Evolutionary conservation across 2,888 invertebrate species (phyloP), one percentile per base, ranked within the genome.

Genomic region (Thalpophila matura): DNA sequence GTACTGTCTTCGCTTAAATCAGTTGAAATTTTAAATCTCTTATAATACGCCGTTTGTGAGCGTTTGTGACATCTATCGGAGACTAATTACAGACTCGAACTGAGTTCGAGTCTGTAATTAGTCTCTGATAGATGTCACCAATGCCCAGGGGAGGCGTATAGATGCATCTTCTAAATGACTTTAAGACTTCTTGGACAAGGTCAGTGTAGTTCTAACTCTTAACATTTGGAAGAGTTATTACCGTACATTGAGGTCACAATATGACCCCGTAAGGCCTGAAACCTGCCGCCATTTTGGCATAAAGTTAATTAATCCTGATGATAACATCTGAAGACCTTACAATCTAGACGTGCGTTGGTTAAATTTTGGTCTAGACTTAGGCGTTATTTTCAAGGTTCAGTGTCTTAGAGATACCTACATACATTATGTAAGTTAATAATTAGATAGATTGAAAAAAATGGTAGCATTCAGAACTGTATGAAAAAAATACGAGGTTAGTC

Each of bases 271-370:
- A 40, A 37, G 50, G 33, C 50, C 50, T 59, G n/a, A 20, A 46
- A 16, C 22, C 9, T 35, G 46, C 54, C 40, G 16, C 43, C 53
- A 65, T 68, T 71, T 75, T 58, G 22, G 58, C 40, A 31, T 27
- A 51, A 73, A 66, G 57, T 75, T 78, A 77, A 73, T 78, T 77
- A 77, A 62, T 69, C 61, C 46, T 27, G 22, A 12, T 7, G 73
- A 78, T 77, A 55, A 43, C 27, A 69, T 66, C 65, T 35, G 33
- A 49, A 31, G 53, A 14, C 27, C 43, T 7, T 29, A 37, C 26
- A 26, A 56, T 59, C 20, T 69, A 45, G 45, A 51, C 46, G 22
- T 42, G 46, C 5, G 12, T 27, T 29, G 27, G 24, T 42, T 38
- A 16, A 57, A 51, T 7, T 66, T 59, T 24, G 12, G 56, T 38